A percentile compares a stretch with the other conserved stretches of the same genome.
These are phyloP conservation scores for Thysanoteuthis rhombus DNA, from an alignment of 2,888 invertebrate species.

Conservation along the genomic window DNA sequence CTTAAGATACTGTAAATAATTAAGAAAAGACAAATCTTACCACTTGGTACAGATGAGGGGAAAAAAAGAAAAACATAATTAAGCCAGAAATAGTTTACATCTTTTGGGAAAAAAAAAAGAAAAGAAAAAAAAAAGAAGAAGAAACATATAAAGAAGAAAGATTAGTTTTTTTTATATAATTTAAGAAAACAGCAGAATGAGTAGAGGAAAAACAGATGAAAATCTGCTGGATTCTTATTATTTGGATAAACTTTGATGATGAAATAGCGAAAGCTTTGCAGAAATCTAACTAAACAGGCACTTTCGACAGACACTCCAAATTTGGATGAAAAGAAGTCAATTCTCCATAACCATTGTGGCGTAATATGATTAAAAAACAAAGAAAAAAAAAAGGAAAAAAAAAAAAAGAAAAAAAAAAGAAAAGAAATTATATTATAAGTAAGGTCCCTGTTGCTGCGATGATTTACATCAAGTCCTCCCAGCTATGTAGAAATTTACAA, in stretches of 20 bases:
- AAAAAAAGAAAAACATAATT: background rate
- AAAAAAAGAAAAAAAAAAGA: background rate
- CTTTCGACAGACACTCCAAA: constrained; percentile 25
- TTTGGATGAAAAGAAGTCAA: constrained; percentile 17
- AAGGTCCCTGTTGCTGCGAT: constrained; percentile 18
- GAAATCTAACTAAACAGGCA: constrained; percentile 27
- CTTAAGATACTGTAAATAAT: background rate
- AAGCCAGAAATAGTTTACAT: background rate
- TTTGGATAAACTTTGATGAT: constrained; percentile 24
- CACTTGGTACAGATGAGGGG: background rate
- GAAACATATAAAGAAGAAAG: too few species aligned
- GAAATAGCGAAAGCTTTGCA: constrained; percentile 1
- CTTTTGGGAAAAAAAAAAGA: background rate
- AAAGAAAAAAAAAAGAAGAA: background rate
- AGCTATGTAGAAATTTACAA: constrained; percentile 33
- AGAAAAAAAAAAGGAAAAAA: background rate
- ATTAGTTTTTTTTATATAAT: too few species aligned
- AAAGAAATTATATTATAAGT: background rate
- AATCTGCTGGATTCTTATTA: background rate
- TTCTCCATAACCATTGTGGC: constrained; percentile 31
- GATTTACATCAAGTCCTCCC: constrained; percentile 24
- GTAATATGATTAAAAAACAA: background rate
- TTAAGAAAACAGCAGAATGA: constrained; percentile 16
- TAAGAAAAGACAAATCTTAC: background rate
- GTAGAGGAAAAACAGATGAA: background rate